Evolutionary conservation across 2,113 vertebrate species (phyloP).

Genomic region (Puffinus mauretanicus): DNA sequence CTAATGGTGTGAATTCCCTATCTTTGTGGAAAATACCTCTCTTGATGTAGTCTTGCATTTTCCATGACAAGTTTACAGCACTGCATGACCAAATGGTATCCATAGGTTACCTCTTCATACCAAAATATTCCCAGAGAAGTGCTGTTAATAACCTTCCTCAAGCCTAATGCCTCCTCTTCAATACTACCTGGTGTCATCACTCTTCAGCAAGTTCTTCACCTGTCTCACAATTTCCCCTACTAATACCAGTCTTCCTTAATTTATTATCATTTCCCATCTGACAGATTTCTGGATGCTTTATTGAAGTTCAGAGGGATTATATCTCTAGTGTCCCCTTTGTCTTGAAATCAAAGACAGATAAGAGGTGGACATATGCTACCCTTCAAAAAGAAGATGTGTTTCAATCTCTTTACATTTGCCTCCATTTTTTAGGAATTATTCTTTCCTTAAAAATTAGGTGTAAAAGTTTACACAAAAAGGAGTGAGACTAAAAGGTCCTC

Average conservation of each 20-base stretch:
- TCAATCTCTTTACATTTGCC: neutral
- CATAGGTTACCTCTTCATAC: neutral
- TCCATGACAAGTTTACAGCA: neutral
- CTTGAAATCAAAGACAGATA: neutral
- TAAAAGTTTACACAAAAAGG: neutral
- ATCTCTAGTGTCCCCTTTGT: neutral
- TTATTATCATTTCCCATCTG: neutral
- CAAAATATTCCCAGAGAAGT: neutral
- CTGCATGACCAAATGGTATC: neutral
- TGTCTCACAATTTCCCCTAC: neutral
- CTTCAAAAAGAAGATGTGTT: neutral
- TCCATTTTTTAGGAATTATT: neutral
- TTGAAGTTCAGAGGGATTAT: neutral
- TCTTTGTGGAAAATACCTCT: neutral
- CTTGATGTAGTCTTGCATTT: neutral
- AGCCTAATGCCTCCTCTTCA: neutral
- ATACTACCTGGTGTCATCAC: neutral
- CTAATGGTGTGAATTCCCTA: neutral
- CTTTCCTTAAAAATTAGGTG: neutral
- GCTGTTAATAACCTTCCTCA: neutral
- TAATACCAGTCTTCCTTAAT: neutral
- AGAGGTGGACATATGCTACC: neutral
- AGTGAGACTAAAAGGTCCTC: neutral
- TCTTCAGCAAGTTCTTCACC: neutral
- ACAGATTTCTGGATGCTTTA: neutral